Percentiles rank a stretch among this genome's conserved stretches.
phyloP scores from a whole-genome alignment of 2,888 invertebrate species.

The Acronicta aceris region DNA sequence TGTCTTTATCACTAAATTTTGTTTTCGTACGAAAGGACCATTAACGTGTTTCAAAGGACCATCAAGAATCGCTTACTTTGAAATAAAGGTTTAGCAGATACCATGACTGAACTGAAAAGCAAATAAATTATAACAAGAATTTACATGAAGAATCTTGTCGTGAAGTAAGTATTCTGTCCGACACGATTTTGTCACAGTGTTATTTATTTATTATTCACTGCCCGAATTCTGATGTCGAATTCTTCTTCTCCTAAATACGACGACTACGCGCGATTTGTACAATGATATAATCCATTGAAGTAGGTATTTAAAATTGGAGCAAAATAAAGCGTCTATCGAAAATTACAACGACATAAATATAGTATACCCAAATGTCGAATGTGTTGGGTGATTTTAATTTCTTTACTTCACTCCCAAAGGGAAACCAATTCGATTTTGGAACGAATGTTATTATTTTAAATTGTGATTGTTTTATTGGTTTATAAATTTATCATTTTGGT shows the following conservation, averaged over 20 bases:
- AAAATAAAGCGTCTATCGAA: conserved; percentile 21
- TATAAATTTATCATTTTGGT: too few species aligned
- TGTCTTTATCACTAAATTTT: conserved; percentile 6
- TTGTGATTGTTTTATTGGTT: too few species aligned
- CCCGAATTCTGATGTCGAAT: not conserved
- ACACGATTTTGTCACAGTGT: not conserved
- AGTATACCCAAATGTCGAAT: conserved; percentile 20
- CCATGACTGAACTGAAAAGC: too few species aligned
- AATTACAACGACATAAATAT: conserved; percentile 22
- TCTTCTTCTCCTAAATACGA: too few species aligned
- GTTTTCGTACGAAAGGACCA: conserved; percentile 5
- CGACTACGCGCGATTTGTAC: not conserved
- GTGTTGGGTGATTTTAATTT: conserved; percentile 45
- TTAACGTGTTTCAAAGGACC: not conserved
- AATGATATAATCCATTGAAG: conserved; percentile 23
- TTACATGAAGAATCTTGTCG: too few species aligned
- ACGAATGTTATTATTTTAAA: conserved; percentile 6
- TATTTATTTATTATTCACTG: not conserved
- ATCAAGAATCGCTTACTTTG: not conserved
- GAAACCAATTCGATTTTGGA: conserved; percentile 38
- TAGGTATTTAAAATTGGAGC: conserved; percentile 17
- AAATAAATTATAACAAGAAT: too few species aligned
- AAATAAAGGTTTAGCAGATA: not conserved
- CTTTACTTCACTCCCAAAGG: conserved; percentile 17
- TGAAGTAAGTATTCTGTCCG: too few species aligned